Evolutionary conservation across 2,113 vertebrate species (phyloP), one percentile per base, ranked within the genome.

Genomic region (Oreocharis arfaki): DNA sequence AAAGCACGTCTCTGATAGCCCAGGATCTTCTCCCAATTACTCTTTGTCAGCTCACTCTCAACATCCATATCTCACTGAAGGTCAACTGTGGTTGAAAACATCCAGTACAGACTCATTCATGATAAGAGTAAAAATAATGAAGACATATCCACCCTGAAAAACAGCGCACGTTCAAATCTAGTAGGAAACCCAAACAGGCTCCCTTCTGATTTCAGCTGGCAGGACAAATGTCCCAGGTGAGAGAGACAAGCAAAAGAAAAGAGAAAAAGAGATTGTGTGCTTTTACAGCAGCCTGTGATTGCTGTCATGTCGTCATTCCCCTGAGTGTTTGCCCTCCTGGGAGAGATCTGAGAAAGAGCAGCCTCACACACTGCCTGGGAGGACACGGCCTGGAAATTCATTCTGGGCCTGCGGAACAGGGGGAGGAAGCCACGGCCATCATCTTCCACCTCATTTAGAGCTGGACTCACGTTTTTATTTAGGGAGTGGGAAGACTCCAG

Each of bases 1-100:
- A 91, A 84, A 92, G 69, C 33, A 10, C 23, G 4, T 84, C 94
- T 94, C 68, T 82, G 83, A 96, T 89, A 95, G 86, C 89, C 32
- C 64, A n/a, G 78, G 71, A 91, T 93, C 91, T 91, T 95, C 91
- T 84, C 82, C 87, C 91, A 91, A 91, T 97, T 96, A 95, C 93
- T 96, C 95, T 96, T 90, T 96, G 94, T 91, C 89, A 95, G 96
- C 78, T 88, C 87, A 39, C 70, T 94, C 84, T 84, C 76, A 50
- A 95, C 87, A 95, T 95, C 82, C 33, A 0, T 94, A 91, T 95
- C 93, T 93, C 92, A 81, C 83, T 92, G 96, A 96, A 97, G 95
- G 95, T 97, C 96, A 97, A 28, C 73, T 87, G 92, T 84, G 65
- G 83, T 57, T 95, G 95, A 93, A 96, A 96, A 96, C 65, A 93